Percentiles rank a stretch among this genome's conserved stretches.
These are phyloP conservation scores for Girardinus metallicus DNA, from an alignment of 2,797 vertebrate species.

Conservation along the genomic window DNA sequence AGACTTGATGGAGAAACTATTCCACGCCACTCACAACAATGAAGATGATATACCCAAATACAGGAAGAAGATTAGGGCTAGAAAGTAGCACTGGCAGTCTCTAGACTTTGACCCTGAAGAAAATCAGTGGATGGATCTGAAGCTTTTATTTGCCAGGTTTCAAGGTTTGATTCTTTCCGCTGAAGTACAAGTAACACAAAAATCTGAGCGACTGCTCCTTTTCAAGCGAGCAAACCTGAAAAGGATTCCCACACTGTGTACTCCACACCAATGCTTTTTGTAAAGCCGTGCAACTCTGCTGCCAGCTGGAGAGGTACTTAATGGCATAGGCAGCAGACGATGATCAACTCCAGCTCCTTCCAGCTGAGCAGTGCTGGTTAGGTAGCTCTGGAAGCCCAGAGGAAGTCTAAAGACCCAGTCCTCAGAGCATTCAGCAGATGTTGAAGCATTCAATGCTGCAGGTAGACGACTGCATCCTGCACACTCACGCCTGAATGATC, in stretches of 20 bases:
- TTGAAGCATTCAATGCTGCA: slow-evolving; percentile 1
- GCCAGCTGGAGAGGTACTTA: neutral
- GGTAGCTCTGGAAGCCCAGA: neutral
- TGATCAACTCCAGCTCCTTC: neutral
- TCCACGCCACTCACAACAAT: neutral
- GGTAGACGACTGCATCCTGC: slow-evolving; percentile 2
- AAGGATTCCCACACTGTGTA: neutral
- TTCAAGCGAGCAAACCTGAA: neutral
- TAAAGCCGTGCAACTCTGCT: neutral
- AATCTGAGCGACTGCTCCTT: neutral
- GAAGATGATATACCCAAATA: neutral
- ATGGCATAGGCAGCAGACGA: neutral
- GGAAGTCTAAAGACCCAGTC: neutral
- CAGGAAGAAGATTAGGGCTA: neutral
- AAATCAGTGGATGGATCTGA: neutral
- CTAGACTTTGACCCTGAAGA: neutral
- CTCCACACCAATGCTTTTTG: neutral
- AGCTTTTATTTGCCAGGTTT: neutral
- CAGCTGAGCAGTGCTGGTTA: neutral
- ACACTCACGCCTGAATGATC: neutral
- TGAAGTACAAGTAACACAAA: neutral
- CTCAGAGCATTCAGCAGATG: neutral
- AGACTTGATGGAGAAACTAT: neutral
- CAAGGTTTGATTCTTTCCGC: neutral
- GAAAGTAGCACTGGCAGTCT: neutral